These are phyloP conservation scores for Papilio polytes DNA, from an alignment of 1,140 invertebrate genomes.

Conservation along the genomic window DNA sequence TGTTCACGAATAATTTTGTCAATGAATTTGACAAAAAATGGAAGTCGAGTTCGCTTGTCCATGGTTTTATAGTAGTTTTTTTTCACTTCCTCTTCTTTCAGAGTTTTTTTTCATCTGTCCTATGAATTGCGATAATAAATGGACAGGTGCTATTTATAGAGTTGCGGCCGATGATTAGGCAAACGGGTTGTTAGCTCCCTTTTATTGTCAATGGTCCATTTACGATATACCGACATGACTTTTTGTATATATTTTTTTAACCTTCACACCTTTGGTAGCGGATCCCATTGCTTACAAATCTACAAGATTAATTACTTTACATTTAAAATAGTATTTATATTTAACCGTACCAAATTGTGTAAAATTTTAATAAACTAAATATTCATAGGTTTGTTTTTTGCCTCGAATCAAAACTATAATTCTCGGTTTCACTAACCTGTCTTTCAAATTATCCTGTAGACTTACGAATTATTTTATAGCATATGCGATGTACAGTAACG, in stretches of 20 bases:
- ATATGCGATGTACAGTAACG: background rate
- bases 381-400: too few species aligned
- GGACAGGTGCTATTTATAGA: constrained; percentile 65
- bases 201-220: constrained; percentile 60
- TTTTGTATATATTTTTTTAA: constrained; percentile 44
- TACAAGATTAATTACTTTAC: constrained; percentile 16
- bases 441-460: background rate
- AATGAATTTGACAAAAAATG: constrained; percentile 61
- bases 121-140: constrained; percentile 69
- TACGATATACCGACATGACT: constrained; percentile 54
- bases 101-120: constrained; percentile 48
- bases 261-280: constrained; percentile 24
- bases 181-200: constrained; percentile 56
- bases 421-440: too few species aligned
- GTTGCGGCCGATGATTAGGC: constrained; percentile 63
- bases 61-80: constrained; percentile 58
- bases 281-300: background rate
- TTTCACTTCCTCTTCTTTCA: constrained; percentile 70
- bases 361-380: too few species aligned
- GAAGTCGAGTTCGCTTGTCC: constrained; percentile 55
- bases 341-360: too few species aligned
- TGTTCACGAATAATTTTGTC: constrained; percentile 53
- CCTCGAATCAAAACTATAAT: too few species aligned
- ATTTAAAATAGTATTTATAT: background rate
- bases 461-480: too few species aligned